Base-by-base conservation (phyloP, 2,113 vertebrate species). In the Neotoma lepida region DNA sequence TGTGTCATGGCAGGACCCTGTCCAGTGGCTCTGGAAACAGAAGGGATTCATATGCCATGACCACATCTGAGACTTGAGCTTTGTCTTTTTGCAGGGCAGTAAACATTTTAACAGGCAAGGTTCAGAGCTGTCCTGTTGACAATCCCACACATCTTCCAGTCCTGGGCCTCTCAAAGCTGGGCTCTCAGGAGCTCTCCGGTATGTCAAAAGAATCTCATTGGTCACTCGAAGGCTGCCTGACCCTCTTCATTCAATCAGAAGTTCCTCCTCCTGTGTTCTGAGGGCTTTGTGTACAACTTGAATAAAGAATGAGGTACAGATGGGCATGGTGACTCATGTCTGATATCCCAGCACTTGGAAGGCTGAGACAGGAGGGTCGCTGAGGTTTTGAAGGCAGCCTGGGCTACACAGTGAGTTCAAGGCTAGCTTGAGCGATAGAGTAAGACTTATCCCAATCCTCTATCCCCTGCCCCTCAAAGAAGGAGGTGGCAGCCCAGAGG, bases 1-100 rank as follows among this genome's bases (percentile, higher is more conserved):
- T 35, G 0, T 12, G 35, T 44, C 22, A 0, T 0, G 46, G 46
- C 33, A 39, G 15, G 44, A 0, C 18, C 63, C 41, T 2, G 7
- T 74, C 58, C 76, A 76, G 77, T 0, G 20, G 73, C 86, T 51
- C 61, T 88, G 44, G 46, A 51, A 88, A 76, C 49, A 18, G 9
- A 6, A 54, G 54, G 56, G 35, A 24, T 20, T 35, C 63, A 44
- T 20, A 28, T 18, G 46, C 64, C 86, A 46, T 6, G 73, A 84
- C 12, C 35, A 26, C 15, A 73, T 9, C 41, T 58, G 58, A 30
- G 39, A 49, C 61, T 4, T 44, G 44, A 66, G 3, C 46, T 84
- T 85, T 33, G 18, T 84, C 64, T 64, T 3, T 35, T 3, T 35
- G 39, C 20, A 86, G 28, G 70, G 30, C n/a, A 71, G 44, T n/a